Conservation (phyloP, 2,113 vertebrate species). For the Tenrec ecaudatus region DNA sequence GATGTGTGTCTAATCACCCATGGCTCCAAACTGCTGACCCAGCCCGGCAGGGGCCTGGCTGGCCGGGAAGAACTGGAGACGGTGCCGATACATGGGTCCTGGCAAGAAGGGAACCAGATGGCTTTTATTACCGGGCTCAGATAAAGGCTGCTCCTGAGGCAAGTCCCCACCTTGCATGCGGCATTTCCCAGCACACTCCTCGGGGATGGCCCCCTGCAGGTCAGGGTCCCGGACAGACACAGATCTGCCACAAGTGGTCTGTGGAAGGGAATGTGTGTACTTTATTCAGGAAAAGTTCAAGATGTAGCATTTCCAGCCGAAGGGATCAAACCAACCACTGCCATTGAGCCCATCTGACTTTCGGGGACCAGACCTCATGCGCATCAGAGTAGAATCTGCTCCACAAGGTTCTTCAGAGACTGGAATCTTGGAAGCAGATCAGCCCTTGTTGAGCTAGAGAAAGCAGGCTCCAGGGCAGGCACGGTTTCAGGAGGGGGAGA, state of each 20-base stretch:
- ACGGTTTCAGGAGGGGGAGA: no score
- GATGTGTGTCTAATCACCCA: conserved; percentile 77
- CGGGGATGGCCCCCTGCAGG: not conserved
- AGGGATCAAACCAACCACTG: not conserved
- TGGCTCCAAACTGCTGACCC: conserved; percentile 58
- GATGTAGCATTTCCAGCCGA: not conserved
- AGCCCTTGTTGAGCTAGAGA: not conserved
- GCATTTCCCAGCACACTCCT: not conserved
- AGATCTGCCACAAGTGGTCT: not conserved
- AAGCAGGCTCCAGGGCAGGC: no score
- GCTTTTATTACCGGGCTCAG: conserved; percentile 90
- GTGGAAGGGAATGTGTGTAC: not conserved
- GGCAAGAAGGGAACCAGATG: conserved; percentile 89
- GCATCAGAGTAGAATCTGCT: not conserved
- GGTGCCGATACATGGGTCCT: conserved; percentile 85
- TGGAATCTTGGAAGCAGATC: not conserved
- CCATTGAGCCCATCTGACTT: not conserved
- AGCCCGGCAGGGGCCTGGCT: conserved; percentile 47
- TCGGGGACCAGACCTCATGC: not conserved
- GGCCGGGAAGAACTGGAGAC: not conserved
- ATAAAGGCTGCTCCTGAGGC: conserved; percentile 89
- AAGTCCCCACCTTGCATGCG: conserved; percentile 52
- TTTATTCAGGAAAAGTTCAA: conserved; percentile 13
- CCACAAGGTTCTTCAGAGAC: not conserved
- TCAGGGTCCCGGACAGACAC: not conserved